Conservation (phyloP, 2,113 vertebrate species). For the Cyprinodon tularosa region DNA sequence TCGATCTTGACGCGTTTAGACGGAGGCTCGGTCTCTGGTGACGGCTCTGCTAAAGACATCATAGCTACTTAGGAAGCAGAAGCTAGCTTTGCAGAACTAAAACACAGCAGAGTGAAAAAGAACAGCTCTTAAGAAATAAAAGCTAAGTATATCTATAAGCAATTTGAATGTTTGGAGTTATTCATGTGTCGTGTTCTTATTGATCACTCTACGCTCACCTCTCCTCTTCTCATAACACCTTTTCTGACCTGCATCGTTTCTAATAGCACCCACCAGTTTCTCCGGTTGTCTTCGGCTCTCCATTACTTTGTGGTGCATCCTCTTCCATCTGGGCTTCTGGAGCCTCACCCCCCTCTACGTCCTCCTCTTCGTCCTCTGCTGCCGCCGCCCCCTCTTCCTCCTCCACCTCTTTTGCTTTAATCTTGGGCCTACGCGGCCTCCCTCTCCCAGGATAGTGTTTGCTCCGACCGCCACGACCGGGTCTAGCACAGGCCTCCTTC, state of each 20-base stretch:
- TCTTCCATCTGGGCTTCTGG: conserved; percentile 46
- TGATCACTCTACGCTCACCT: conserved; percentile 33
- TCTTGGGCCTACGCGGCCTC: conserved; percentile 72
- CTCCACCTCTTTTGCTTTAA: conserved; percentile 67
- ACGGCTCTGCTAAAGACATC: conserved; percentile 42
- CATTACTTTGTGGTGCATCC: conserved; percentile 80
- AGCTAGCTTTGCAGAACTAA: neutral
- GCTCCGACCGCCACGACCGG: conserved; percentile 69
- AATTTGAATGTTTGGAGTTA: neutral
- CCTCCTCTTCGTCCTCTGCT: conserved; percentile 53
- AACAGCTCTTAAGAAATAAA: neutral
- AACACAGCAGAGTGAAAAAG: neutral
- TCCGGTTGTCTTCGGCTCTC: conserved; percentile 83
- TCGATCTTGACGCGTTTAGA: conserved; percentile 87
- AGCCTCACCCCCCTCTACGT: conserved; percentile 60
- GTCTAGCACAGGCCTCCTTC: conserved; percentile 81
- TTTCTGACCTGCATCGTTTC: conserved; percentile 49
- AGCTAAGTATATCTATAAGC: neutral
- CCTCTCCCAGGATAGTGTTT: conserved; percentile 83
- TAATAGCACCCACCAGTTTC: conserved; percentile 80
- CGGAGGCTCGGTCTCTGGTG: conserved; percentile 68
- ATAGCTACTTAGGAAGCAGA: conserved; percentile 30
- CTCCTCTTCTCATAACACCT: conserved; percentile 49
- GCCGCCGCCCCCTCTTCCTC: conserved; percentile 67
- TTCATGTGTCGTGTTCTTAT: neutral